Evolutionary conservation across 1,140 invertebrate genomes (phyloP), one percentile per base, ranked within the genome.

Genomic region (Drosophila subpulchrella): DNA sequence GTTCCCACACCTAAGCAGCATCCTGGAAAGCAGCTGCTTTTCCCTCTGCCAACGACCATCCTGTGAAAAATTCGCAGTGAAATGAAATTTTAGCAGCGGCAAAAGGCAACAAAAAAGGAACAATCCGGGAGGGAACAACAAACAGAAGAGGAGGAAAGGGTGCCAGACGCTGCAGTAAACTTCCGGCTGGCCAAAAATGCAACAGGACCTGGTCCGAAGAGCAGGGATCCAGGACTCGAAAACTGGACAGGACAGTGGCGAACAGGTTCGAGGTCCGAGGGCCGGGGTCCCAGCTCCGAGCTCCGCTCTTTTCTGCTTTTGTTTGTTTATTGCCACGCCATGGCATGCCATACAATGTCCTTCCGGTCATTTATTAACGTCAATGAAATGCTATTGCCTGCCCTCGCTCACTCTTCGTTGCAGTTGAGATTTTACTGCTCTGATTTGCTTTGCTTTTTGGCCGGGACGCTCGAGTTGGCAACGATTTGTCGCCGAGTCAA

Each of bases 281-380:
- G n/a, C n/a, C n/a, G n/a, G n/a, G n/a, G n/a, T 55, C 34, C 30
- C 3, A 20, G 17, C 0, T 20, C 17, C 41, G 11, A 53, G 24
- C 13, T 51, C 30, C 32, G 6, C 10, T 55, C 42, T 48, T 62
- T 61, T 36, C 48, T 58, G 62, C 67, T 70, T 77, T 88, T 78
- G 83, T 89, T 89, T 84, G 84, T 88, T 88, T 88, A 89, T 84
- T 81, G 84, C 85, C 77, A 84, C 74, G 80, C 84, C 84, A 86
- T 73, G 72, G 84, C 76, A 85, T 72, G 67, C 85, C 81, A 84
- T 90, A 81, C 85, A 89, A 89, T 89, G 84, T 90, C 77, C 84
- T 89, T 89, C 85, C 85, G 84, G 84, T 85, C 84, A 84, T 89
- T 89, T 89, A 89, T 89, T 89, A 89, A 90, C 81, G 85, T 89